phyloP scores from a whole-genome alignment of 1,140 invertebrate genomes.

The Ips typographus region DNA sequence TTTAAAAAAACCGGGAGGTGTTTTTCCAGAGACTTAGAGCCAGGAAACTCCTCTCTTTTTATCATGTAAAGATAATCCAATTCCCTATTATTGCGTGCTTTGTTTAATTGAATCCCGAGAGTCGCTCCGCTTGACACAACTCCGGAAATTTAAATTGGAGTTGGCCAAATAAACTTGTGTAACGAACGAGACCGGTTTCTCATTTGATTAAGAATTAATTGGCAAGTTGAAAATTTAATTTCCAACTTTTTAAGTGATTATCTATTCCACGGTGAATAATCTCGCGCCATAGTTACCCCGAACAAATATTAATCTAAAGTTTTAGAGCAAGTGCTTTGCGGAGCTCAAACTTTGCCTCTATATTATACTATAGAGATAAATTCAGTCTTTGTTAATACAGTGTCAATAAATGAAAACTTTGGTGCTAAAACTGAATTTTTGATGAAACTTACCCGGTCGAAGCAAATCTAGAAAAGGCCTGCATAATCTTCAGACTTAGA shows the following conservation, averaged over 20 bases:
- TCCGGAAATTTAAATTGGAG: constrained; percentile 19
- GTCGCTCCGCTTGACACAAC: constrained; percentile 12
- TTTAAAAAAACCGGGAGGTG: too few species aligned
- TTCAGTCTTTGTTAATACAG: neutral
- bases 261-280: constrained; percentile 11
- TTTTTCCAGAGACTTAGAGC: too few species aligned
- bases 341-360: neutral
- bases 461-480: constrained; percentile 83
- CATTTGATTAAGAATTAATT: constrained; percentile 21
- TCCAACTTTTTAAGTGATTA: constrained; percentile 10
- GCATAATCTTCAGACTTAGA: constrained; percentile 82
- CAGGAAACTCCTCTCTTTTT: constrained; percentile 8
- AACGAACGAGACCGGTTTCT: constrained; percentile 15
- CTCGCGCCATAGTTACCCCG: neutral
- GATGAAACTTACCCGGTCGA: constrained; percentile 72
- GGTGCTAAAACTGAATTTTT: neutral
- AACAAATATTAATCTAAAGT: constrained; percentile 14
- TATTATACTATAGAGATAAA: neutral
- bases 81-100: constrained; percentile 10
- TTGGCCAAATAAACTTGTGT: constrained; percentile 19
- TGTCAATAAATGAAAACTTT: too few species aligned
- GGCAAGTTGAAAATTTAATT: constrained; percentile 14
- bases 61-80: constrained; percentile 11
- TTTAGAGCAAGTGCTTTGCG: neutral
- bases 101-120: constrained; percentile 16